Evolutionary conservation across 2,797 vertebrate species (phyloP).

Genomic region (Coendou prehensilis): DNA sequence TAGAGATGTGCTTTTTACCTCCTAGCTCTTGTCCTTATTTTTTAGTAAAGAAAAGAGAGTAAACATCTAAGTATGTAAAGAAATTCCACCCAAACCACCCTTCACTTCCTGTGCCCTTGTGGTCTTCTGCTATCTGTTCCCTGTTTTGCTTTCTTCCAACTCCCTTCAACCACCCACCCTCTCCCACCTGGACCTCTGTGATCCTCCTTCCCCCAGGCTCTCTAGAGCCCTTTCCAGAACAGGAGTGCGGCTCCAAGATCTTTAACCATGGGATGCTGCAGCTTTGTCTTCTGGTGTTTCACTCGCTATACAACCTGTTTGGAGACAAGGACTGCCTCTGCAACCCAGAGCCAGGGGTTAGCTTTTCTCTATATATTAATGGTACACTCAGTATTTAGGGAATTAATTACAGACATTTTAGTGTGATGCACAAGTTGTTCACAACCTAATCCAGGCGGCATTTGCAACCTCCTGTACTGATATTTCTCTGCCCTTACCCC

Average conservation of each 20-base stretch:
- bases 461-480: not conserved
- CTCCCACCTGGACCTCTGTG: not conserved
- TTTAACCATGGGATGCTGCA: accelerated
- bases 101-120: not conserved
- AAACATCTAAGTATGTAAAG: not conserved
- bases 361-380: not conserved
- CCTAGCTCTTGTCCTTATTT: not conserved
- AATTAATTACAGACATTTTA: not conserved
- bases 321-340: not conserved
- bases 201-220: not conserved
- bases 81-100: not conserved
- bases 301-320: not conserved
- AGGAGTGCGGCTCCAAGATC: not conserved
- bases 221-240: not conserved
- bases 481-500: not conserved
- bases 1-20: not conserved
- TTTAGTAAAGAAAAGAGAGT: not conserved
- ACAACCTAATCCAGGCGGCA: not conserved
- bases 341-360: not conserved
- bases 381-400: not conserved
- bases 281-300: not conserved
- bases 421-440: not conserved
- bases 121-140: not conserved
- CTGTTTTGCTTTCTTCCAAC: not conserved
- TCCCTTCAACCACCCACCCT: not conserved